Percentiles rank a stretch among this genome's conserved stretches.
These are phyloP conservation scores for Psittacula cyanocephala DNA, from an alignment of 2,113 vertebrate genomes.

Conservation along the genomic window DNA sequence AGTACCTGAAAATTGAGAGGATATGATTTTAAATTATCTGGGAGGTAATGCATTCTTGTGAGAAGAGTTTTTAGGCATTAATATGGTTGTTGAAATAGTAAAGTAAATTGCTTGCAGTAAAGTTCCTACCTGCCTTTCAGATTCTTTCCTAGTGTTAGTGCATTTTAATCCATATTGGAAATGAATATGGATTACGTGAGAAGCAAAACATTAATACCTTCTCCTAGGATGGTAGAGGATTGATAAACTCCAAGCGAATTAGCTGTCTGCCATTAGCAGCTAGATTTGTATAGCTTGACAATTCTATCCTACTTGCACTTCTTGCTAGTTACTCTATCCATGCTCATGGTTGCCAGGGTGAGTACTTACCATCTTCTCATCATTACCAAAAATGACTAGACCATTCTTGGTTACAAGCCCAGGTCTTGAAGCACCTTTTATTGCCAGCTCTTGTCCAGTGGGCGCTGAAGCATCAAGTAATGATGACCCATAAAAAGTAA, in stretches of 20 bases:
- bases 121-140: not conserved
- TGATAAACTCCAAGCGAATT: not conserved
- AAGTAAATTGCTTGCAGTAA: not conserved
- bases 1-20: constrained; percentile 67
- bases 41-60: not conserved
- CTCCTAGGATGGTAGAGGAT: not conserved
- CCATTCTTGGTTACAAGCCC: constrained; percentile 87
- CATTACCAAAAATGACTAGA: constrained; percentile 85
- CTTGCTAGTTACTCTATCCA: not conserved
- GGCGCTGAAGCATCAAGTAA: constrained; percentile 74
- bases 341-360: not conserved
- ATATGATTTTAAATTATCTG: not conserved
- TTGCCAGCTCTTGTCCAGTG: constrained; percentile 79
- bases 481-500: constrained; percentile 87
- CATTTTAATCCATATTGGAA: not conserved
- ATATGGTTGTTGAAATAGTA: not conserved
- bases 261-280: not conserved
- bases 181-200: not conserved
- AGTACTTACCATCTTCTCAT: constrained; percentile 85
- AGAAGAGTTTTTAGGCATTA: not conserved
- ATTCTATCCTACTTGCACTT: not conserved
- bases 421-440: constrained; percentile 80
- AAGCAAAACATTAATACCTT: not conserved
- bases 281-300: not conserved
- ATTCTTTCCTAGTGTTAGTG: not conserved